Base-by-base conservation (phyloP, 2,888 invertebrate genomes). In the Trilocha varians region DNA sequence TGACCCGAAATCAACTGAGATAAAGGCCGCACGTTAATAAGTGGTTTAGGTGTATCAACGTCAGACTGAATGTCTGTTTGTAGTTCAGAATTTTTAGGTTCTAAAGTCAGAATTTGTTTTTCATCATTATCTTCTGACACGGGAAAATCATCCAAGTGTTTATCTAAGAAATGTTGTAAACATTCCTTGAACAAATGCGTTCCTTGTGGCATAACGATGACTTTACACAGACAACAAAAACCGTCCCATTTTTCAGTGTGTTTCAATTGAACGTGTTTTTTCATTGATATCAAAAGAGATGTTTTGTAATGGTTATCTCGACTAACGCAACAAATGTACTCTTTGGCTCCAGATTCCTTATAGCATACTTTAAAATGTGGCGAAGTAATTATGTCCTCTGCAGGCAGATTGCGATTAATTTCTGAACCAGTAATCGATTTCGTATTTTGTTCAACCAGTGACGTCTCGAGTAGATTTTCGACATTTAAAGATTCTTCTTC, bases 231-330 rank as follows among this genome's bases (percentile, higher is more conserved):
- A 39, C 56, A 67, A 55, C 89, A 90, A 52, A 77, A 86, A 1
- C 90, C 90, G 46, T 86, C 84, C 89, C 90, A 90, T 15, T 59
- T 62, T 17, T 87, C 78, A 3, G 53, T 48, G 47, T 85, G 85
- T 48, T 78, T 80, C 0, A 56, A 44, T 54, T 83, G 79, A 1
- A 82, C 69, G 45, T 84, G 84, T 55, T 78, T 82, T 48, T 83
- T 85, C 52, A 85, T 68, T 2, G 83, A 83, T 55, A 85, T 85
- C 25, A 82, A 50, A 14, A 84, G 65, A 3, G 68, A 53, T 0
- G 78, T 80, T 51, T 67, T 70, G 16, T 87, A 85, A 53, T 84
- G 83, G 40, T 62, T 57, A 25, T 69, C 62, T 11, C 72, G 70
- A 47, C 82, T 82, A 37, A 85, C 74, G 47, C 83, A 83, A 49